phyloP scores from a whole-genome alignment of 2,113 vertebrate species.

The Dasypus novemcinctus region DNA sequence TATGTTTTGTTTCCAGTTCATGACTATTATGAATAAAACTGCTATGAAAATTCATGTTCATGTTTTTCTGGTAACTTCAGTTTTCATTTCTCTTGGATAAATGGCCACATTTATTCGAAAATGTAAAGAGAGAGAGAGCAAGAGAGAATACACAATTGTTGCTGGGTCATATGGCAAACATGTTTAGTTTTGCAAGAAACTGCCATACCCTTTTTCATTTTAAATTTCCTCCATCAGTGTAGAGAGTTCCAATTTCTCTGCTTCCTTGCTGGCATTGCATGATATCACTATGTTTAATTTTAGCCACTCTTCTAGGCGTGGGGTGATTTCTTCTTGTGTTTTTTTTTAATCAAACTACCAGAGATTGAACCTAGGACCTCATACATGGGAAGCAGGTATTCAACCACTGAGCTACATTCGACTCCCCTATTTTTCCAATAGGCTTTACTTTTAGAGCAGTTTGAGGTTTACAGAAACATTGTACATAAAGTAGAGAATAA shows the following conservation, averaged over 20 bases:
- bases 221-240: background rate
- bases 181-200: background rate
- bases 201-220: background rate
- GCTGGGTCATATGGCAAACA: background rate
- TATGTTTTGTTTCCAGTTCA: background rate
- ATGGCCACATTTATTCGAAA: background rate
- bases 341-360: too few species aligned
- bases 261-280: background rate
- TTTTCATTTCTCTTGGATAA: constrained; percentile 28
- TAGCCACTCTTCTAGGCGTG: constrained; percentile 5
- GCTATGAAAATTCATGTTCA: background rate
- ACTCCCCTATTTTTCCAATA: background rate
- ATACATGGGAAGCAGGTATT: too few species aligned
- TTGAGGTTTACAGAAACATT: too few species aligned
- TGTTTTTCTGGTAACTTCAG: background rate
- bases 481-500: too few species aligned
- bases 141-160: background rate
- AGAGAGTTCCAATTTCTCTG: constrained; percentile 18
- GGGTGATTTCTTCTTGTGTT: background rate
- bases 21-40: background rate
- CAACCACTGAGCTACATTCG: too few species aligned
- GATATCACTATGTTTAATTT: background rate
- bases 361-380: too few species aligned
- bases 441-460: too few species aligned
- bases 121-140: background rate